Evolutionary conservation across 1,140 invertebrate species (phyloP).

Genomic region (Drosophila bifasciata): DNA sequence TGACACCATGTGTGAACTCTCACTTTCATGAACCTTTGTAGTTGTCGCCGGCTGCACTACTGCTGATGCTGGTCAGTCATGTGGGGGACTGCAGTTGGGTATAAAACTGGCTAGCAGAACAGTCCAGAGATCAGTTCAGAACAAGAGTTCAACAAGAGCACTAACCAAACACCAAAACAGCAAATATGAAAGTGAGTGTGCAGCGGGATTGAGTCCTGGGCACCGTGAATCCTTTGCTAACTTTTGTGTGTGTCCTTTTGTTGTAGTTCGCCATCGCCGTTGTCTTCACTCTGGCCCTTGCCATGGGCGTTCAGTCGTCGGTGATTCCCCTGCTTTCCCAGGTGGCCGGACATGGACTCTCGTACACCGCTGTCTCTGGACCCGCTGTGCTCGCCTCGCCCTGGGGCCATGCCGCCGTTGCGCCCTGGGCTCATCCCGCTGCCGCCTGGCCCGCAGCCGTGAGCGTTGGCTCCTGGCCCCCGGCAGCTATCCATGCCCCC

Average conservation of each 20-base stretch:
- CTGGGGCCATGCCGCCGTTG: conserved; percentile 60
- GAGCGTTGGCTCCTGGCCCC: conserved; percentile 33
- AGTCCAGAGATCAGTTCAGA: conserved; percentile 70
- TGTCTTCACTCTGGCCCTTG: conserved; percentile 78
- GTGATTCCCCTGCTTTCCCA: conserved; percentile 72
- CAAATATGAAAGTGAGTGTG: conserved; percentile 76
- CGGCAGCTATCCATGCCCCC: conserved; percentile 33
- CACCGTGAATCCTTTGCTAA: conserved; percentile 3
- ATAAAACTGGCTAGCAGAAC: conserved; percentile 64
- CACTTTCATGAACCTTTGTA: conserved; percentile 72
- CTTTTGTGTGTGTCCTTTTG: background rate
- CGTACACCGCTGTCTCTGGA: conserved; percentile 66
- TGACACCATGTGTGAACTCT: conserved; percentile 58
- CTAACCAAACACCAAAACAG: conserved; percentile 50
- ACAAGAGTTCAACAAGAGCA: conserved; percentile 76
- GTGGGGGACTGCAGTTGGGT: conserved; percentile 46
- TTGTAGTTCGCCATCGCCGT: conserved; percentile 69
- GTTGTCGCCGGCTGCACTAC: background rate
- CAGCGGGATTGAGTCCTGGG: background rate
- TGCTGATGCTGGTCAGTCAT: background rate
- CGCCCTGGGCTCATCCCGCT: conserved; percentile 36
- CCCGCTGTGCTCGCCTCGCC: conserved; percentile 61
- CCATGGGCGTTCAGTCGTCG: conserved; percentile 80
- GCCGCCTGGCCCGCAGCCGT: conserved; percentile 60
- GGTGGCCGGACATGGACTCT: conserved; percentile 71